Conservation (phyloP, 2,113 vertebrate species). For the Mobula hypostoma region DNA sequence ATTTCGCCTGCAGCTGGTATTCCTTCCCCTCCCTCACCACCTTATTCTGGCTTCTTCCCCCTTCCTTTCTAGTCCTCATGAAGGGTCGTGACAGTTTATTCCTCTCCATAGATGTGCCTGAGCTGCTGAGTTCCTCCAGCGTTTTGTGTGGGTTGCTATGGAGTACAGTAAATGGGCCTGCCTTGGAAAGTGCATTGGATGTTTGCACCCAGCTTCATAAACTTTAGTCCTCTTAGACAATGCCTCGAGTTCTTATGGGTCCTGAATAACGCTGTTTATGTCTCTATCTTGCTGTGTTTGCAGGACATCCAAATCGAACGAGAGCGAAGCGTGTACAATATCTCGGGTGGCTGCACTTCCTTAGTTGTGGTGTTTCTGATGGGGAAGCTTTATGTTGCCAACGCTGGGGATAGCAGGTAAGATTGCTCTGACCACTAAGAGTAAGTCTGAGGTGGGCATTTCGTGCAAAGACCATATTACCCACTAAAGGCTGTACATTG, state of each 20-base stretch:
- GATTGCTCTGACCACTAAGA: conserved; percentile 35
- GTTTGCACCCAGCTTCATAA: no score
- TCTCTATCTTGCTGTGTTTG: conserved; percentile 39
- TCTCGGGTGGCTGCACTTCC: conserved; percentile 87
- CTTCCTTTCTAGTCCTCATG: no score
- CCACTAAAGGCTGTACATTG: neutral
- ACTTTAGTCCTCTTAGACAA: neutral
- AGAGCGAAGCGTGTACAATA: conserved; percentile 72
- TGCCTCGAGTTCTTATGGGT: neutral
- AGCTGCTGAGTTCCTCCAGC: no score
- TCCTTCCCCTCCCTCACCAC: no score
- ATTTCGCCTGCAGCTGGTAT: no score
- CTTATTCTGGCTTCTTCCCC: no score
- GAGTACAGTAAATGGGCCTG: no score
- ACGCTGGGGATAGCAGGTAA: conserved; percentile 95
- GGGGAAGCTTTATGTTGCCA: conserved; percentile 87
- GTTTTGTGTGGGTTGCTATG: no score
- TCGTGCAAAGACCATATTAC: neutral
- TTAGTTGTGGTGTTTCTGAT: conserved; percentile 79
- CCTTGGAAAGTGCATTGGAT: no score
- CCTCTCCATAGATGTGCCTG: no score
- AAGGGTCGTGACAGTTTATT: no score
- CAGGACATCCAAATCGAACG: conserved; percentile 86
- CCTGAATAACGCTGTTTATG: conserved; percentile 3
- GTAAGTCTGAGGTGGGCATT: neutral